Conservation (phyloP, 2,888 invertebrate species). For the Bugulina stolonifera region DNA sequence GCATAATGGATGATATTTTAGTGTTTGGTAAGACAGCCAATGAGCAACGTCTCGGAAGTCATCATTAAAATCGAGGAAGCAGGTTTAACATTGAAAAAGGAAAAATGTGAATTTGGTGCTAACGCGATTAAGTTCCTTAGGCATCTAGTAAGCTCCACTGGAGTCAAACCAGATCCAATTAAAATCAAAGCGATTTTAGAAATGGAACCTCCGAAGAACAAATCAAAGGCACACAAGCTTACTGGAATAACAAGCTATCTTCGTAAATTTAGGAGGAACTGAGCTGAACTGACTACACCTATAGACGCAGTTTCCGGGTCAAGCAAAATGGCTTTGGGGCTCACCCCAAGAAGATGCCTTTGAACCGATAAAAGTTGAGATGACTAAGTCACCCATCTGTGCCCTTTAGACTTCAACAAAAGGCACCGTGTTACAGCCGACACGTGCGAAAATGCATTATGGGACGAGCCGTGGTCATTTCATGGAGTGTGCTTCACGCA, state of each 20-base stretch:
- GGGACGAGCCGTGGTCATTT: conserved; percentile 35
- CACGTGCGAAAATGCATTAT: conserved; percentile 41
- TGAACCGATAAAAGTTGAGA: conserved; percentile 27
- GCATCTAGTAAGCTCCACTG: no score
- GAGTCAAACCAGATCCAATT: not conserved
- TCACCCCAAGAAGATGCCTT: conserved; percentile 32
- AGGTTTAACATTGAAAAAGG: no score
- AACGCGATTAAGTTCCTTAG: no score
- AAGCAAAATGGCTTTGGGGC: conserved; percentile 30
- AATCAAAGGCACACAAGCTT: not conserved
- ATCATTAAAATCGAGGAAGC: not conserved
- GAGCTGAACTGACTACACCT: not conserved
- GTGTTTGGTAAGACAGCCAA: no score
- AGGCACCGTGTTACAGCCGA: conserved; percentile 37
- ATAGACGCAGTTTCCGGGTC: not conserved
- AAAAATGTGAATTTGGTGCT: no score
- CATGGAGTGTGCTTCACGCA: no score
- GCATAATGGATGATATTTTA: conserved; percentile 23
- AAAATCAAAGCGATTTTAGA: not conserved
- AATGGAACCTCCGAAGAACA: not conserved
- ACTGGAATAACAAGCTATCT: not conserved
- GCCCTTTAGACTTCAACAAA: conserved; percentile 38
- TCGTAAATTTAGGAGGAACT: not conserved
- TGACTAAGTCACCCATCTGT: conserved; percentile 38
- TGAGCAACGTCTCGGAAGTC: no score